Evolutionary conservation across 2,113 vertebrate species (phyloP).

Genomic region (Scatophagus argus): DNA sequence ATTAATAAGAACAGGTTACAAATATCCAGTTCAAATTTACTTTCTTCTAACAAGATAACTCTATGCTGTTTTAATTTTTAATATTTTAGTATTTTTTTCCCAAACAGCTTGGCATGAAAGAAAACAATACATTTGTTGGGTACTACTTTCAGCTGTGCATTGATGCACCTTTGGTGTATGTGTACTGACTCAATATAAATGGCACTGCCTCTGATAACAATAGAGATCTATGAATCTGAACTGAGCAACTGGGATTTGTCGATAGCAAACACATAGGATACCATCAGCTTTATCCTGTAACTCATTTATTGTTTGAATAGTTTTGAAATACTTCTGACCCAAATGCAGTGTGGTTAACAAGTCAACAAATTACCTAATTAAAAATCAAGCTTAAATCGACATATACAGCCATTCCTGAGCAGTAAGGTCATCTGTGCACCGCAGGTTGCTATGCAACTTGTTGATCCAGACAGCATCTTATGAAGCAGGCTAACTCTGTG

Average conservation of each 20-base stretch:
- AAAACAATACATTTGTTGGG: too few species aligned
- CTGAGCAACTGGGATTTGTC: background rate
- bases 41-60: background rate
- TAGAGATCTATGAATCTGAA: background rate
- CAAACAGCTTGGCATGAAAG: background rate
- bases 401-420: background rate
- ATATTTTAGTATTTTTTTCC: too few species aligned
- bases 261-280: background rate
- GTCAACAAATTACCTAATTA: background rate
- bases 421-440: background rate
- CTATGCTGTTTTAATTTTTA: background rate
- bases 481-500: background rate
- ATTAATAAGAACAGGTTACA: background rate
- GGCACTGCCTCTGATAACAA: background rate
- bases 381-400: background rate
- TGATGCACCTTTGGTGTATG: too few species aligned
- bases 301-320: background rate
- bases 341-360: background rate
- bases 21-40: background rate
- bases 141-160: background rate
- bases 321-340: too few species aligned
- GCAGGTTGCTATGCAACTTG: background rate
- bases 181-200: background rate
- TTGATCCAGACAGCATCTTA: slow-evolving; percentile 6
- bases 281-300: background rate